Conservation (phyloP, 2,113 vertebrate species). For the Chamaea fasciata region DNA sequence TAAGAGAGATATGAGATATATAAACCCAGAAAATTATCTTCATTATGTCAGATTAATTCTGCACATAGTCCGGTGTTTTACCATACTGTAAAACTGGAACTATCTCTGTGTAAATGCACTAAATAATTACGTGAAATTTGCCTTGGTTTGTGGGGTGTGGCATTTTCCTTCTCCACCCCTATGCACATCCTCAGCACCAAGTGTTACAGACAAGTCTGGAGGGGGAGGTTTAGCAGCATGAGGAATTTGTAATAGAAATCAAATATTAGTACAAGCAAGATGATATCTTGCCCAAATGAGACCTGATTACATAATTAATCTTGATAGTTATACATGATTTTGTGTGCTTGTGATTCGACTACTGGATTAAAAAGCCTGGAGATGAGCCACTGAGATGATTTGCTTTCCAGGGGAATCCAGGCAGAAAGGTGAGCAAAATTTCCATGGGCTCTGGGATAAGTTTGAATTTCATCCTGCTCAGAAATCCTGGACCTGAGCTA, state of each 20-base stretch:
- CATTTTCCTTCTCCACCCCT: not conserved
- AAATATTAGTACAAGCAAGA: constrained; percentile 58
- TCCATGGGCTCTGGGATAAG: not conserved
- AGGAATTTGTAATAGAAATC: constrained; percentile 39
- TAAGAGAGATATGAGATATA: not conserved
- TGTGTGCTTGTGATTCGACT: not conserved
- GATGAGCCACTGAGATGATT: not conserved
- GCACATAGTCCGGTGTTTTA: not conserved
- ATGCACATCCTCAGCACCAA: not conserved
- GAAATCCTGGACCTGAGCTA: not conserved
- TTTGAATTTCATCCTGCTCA: not conserved
- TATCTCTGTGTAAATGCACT: constrained; percentile 14
- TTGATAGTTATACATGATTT: not conserved
- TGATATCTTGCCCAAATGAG: constrained; percentile 48
- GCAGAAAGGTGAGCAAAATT: not conserved
- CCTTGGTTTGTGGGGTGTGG: not conserved
- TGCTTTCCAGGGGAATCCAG: not conserved
- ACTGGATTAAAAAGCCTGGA: not conserved
- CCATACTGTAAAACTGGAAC: not conserved
- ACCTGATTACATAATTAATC: constrained; percentile 28
- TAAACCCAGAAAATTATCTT: not conserved
- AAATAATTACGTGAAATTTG: constrained; percentile 25
- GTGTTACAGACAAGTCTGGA: not conserved
- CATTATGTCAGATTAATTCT: not conserved
- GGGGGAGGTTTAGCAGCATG: not conserved